phyloP scores from a whole-genome alignment of 2,797 vertebrate species.

The Mionectes olivaceus region DNA sequence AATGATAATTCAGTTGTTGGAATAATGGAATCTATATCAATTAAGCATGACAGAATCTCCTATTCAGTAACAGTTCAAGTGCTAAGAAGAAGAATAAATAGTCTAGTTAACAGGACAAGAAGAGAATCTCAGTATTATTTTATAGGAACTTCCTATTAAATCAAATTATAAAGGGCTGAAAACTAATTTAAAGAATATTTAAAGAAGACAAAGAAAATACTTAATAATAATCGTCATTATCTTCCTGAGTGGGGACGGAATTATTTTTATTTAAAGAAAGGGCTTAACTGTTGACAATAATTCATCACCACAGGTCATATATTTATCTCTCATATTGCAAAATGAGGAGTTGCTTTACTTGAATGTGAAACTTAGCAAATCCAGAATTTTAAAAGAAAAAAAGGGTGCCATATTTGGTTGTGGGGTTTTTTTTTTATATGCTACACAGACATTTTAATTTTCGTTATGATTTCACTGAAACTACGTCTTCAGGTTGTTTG shows the following conservation, averaged over 20 bases:
- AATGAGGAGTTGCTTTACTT: not conserved
- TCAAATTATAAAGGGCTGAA: not conserved
- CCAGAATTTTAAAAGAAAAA: not conserved
- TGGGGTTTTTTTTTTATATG: accelerated
- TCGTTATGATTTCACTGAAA: not conserved
- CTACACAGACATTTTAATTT: not conserved
- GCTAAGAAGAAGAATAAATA: not conserved
- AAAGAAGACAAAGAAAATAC: not conserved
- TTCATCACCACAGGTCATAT: not conserved
- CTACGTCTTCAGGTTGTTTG: not conserved
- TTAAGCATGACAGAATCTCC: conserved; percentile 35
- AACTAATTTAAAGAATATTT: not conserved
- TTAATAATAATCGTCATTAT: not conserved
- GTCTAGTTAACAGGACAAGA: not conserved
- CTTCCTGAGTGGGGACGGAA: accelerated
- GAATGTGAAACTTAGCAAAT: not conserved
- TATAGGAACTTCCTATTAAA: not conserved
- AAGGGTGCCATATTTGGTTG: not conserved
- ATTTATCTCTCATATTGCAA: not conserved
- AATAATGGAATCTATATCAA: conserved; percentile 48
- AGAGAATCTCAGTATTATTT: not conserved
- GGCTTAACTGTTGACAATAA: not conserved
- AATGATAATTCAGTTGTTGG: conserved; percentile 19
- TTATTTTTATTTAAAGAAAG: not conserved
- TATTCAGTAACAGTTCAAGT: conserved; percentile 33